Percentiles rank a stretch among this genome's conserved stretches.
Conservation (phyloP, 2,113 vertebrate genomes). For the Eurypyga helias region DNA sequence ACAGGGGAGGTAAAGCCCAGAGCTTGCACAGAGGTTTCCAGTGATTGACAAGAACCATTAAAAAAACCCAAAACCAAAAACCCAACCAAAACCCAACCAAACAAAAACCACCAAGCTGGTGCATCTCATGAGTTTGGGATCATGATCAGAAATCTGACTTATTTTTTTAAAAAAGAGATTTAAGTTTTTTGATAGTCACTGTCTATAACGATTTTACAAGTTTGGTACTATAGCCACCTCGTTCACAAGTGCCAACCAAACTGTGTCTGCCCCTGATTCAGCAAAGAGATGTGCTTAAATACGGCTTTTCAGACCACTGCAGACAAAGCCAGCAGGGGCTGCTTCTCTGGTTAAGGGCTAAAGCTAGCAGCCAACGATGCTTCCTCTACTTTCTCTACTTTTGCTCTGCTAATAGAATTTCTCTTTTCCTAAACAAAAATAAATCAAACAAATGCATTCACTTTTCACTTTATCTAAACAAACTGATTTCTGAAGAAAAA, state of each 20-base stretch:
- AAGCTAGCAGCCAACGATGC: background rate
- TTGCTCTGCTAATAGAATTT: background rate
- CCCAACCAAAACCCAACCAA: no score
- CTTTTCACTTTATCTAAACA: background rate
- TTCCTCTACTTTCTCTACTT: background rate
- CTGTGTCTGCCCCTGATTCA: background rate
- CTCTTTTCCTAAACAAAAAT: background rate
- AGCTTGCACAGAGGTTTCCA: background rate
- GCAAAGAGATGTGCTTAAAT: background rate
- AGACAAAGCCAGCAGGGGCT: background rate
- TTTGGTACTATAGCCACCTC: background rate
- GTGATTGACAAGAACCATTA: background rate
- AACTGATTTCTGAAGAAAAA: background rate
- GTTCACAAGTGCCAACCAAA: background rate
- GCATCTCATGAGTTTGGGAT: no score
- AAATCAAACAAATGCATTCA: background rate
- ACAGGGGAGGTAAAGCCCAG: background rate
- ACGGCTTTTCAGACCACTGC: background rate
- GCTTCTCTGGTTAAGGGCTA: background rate
- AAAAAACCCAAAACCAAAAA: no score
- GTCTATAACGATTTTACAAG: background rate
- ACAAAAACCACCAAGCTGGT: no score
- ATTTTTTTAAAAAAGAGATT: background rate
- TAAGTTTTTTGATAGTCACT: background rate
- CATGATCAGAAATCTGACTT: background rate